Conservation (phyloP, 1,140 invertebrate species). For the Solenopsis invicta region DNA sequence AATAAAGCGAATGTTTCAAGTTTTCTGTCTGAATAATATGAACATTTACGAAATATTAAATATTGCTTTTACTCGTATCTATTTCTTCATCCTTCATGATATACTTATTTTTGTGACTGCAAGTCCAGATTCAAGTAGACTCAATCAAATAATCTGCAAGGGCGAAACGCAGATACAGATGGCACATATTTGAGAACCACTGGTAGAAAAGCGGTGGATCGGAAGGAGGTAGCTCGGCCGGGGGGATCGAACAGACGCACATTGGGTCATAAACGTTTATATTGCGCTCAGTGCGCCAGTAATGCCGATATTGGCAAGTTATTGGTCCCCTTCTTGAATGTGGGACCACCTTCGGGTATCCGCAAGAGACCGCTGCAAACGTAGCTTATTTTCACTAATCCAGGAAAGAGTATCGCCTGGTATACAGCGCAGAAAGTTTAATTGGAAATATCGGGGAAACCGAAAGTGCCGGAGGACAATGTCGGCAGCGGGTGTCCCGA, state of each 20-base stretch:
- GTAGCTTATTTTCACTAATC: constrained; percentile 74
- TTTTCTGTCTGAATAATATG: background rate
- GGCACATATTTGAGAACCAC: constrained; percentile 75
- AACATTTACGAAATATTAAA: background rate
- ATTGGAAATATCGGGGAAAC: constrained; percentile 79
- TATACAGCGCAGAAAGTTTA: constrained; percentile 75
- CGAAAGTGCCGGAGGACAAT: constrained; percentile 41
- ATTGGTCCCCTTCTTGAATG: constrained; percentile 80
- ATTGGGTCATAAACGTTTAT: constrained; percentile 86
- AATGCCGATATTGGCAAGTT: constrained; percentile 87
- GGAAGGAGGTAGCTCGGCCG: constrained; percentile 68
- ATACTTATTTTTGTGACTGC: background rate
- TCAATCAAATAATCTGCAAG: background rate
- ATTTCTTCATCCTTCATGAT: background rate
- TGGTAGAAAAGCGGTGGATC: constrained; percentile 78
- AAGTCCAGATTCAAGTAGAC: background rate
- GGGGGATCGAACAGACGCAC: constrained; percentile 77
- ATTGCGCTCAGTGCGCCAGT: constrained; percentile 84
- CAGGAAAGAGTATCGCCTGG: constrained; percentile 74
- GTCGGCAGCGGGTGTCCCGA: constrained; percentile 63
- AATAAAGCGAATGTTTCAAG: background rate
- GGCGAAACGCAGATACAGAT: background rate
- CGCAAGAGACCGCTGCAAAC: constrained; percentile 60
- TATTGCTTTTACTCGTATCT: background rate
- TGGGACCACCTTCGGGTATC: constrained; percentile 46